phyloP scores from a whole-genome alignment of 2,113 vertebrate genomes.

The Heteronetta atricapilla region DNA sequence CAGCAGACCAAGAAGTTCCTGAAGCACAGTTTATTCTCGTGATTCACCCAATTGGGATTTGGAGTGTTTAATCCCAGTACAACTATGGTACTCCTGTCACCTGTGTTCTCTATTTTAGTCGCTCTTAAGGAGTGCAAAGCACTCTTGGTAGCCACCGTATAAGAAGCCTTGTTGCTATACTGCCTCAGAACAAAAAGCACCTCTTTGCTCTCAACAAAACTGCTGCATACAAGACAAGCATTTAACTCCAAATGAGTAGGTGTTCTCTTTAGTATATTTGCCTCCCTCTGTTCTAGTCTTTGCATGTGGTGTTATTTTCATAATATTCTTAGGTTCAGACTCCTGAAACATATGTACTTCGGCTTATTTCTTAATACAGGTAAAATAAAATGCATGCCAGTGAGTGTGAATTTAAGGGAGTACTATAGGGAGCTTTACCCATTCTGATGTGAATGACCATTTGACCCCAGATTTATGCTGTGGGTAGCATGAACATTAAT shows the following conservation, averaged over 20 bases:
- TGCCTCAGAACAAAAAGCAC: background rate
- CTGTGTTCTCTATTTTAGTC: background rate
- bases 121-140: background rate
- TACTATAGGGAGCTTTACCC: background rate
- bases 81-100: background rate
- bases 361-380: background rate
- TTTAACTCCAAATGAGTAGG: background rate
- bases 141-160: background rate
- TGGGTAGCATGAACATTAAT: background rate
- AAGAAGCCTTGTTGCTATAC: background rate
- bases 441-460: background rate
- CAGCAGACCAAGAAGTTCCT: background rate
- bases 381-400: background rate
- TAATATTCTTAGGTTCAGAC: background rate
- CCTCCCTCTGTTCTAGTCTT: background rate
- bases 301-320: background rate
- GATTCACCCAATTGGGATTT: background rate
- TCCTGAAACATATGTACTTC: background rate
- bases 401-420: background rate
- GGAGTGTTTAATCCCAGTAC: background rate
- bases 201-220: background rate
- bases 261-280: background rate
- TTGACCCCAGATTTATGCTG: slow-evolving; percentile 35
- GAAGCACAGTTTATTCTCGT: background rate
- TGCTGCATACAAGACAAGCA: background rate